A percentile compares a stretch with the other conserved stretches of the same genome.
These are phyloP conservation scores for Hypothenemus hampei DNA, from an alignment of 1,140 invertebrate species.

Conservation along the genomic window DNA sequence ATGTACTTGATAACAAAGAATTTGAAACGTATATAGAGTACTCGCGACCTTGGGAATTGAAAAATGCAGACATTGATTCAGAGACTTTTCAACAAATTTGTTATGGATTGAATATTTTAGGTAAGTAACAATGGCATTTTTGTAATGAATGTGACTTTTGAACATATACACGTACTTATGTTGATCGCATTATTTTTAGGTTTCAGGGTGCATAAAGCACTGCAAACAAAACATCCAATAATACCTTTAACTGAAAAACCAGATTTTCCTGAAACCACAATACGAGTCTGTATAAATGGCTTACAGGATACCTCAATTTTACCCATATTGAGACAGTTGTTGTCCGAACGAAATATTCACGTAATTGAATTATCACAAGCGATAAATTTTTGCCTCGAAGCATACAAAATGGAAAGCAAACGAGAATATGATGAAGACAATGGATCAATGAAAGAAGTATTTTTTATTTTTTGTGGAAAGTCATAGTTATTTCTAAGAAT, in stretches of 20 bases:
- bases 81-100: constrained; percentile 22
- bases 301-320: constrained; percentile 46
- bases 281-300: constrained; percentile 50
- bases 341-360: constrained; percentile 47
- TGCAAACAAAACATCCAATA: constrained; percentile 53
- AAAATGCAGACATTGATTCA: constrained; percentile 9
- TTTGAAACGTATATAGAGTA: constrained; percentile 43
- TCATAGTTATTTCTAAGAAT: neutral
- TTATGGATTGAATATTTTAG: constrained; percentile 46
- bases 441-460: neutral
- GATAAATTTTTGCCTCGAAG: constrained; percentile 53
- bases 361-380: constrained; percentile 52
- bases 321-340: constrained; percentile 46
- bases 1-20: constrained; percentile 39
- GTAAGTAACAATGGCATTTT: constrained; percentile 18
- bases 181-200: constrained; percentile 41
- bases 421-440: constrained; percentile 41
- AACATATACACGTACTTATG: too few relatives aligned
- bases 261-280: constrained; percentile 42
- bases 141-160: neutral
- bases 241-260: constrained; percentile 41
- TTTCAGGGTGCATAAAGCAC: constrained; percentile 52
- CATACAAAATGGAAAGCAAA: constrained; percentile 50
- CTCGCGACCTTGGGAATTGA: constrained; percentile 41
- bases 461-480: neutral